phyloP scores from a whole-genome alignment of 1,140 invertebrate genomes.

The Drosophila prosaltans region DNA sequence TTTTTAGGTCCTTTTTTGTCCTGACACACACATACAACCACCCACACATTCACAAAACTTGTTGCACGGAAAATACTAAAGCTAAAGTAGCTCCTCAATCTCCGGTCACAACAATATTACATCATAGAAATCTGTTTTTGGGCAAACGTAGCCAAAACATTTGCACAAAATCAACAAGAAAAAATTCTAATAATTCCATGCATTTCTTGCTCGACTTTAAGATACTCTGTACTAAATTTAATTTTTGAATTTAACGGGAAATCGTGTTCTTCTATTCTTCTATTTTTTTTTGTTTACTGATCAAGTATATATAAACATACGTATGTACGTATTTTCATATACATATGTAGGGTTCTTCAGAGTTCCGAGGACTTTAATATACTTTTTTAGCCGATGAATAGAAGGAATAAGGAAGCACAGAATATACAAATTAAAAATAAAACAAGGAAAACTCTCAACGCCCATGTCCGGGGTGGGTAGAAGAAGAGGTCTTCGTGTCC shows the following conservation, averaged over 20 bases:
- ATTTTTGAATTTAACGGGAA: too few species aligned
- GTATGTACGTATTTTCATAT: too few species aligned
- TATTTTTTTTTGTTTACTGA: too few species aligned
- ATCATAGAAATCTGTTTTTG: slow-evolving; percentile 67
- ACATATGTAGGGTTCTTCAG: too few species aligned
- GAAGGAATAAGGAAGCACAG: background rate
- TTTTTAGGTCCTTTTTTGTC: slow-evolving; percentile 22
- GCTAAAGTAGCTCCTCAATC: slow-evolving; percentile 21
- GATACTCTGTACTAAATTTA: background rate
- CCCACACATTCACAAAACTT: slow-evolving; percentile 48
- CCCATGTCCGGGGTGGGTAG: slow-evolving; percentile 43
- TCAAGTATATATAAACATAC: too few species aligned
- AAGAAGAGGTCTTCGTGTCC: slow-evolving; percentile 26
- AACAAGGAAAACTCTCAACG: slow-evolving; percentile 46
- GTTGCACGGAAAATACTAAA: slow-evolving; percentile 56
- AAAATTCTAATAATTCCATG: background rate
- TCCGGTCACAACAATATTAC: slow-evolving; percentile 51
- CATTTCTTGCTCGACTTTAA: background rate
- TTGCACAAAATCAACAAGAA: slow-evolving; percentile 56
- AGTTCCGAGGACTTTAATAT: too few species aligned
- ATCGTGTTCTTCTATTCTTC: too few species aligned
- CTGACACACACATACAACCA: background rate
- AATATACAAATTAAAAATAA: slow-evolving; percentile 73
- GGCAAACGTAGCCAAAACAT: slow-evolving; percentile 66
- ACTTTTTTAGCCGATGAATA: background rate